These are phyloP conservation scores for Acropora tenuis DNA, from an alignment of 64 coral and sea anemone species.

Conservation along the genomic window DNA sequence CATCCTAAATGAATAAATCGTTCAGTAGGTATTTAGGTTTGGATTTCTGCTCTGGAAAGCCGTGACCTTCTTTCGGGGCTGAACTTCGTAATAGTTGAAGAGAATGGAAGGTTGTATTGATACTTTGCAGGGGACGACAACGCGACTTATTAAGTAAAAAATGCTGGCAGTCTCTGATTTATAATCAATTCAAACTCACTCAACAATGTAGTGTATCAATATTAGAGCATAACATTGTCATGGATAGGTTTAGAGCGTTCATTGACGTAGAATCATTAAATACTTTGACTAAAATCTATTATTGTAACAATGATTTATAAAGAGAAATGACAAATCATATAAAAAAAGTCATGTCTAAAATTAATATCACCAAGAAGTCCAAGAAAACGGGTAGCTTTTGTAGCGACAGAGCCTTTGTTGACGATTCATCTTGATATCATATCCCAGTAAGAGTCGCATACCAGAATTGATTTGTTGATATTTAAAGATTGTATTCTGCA, in stretches of 20 bases:
- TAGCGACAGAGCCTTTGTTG: too few species aligned
- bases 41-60: too few species aligned
- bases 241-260: not conserved
- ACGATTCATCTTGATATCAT: not conserved
- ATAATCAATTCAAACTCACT: not conserved
- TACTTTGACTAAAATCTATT: not conserved
- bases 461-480: not conserved
- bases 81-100: too few species aligned
- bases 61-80: too few species aligned
- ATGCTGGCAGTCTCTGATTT: not conserved
- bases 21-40: too few species aligned
- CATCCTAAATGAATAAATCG: too few species aligned
- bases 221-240: not conserved
- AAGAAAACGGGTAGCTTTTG: too few species aligned
- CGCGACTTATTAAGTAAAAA: constrained; percentile 4
- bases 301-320: not conserved
- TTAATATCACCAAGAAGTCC: not conserved
- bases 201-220: not conserved
- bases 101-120: not conserved
- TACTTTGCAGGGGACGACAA: not conserved
- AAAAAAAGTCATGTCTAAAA: not conserved
- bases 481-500: not conserved
- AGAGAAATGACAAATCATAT: not conserved
- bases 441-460: not conserved
- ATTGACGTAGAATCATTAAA: not conserved